Base-by-base conservation (phyloP, 2,888 invertebrate species). In the Nemoura dubitans region DNA sequence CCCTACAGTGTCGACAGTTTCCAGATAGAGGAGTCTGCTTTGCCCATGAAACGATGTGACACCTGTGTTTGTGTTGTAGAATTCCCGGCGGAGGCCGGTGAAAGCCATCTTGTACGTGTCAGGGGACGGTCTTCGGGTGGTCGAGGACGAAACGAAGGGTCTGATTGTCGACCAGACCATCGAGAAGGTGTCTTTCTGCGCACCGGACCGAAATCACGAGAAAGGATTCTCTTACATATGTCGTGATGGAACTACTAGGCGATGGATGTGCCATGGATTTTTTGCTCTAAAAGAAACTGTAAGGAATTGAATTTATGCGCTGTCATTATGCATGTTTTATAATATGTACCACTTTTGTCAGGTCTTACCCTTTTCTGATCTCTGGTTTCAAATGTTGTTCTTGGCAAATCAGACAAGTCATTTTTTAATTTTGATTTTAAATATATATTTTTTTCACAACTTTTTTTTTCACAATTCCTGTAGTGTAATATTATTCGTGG, bases 221-320 rank as follows among this genome's bases (percentile, higher is more conserved):
- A 95, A 98, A 89, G 99, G 99, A 27, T 99, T 98, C 93, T 99
- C 99, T 88, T 99, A 99, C 93, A 99, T 99, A 89, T 99, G 99
- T 91, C 95, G 99, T 87, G 99, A 99, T 92, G 99, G 99, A 87
- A 98, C 99, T 21, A 99, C 99, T 0, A 94, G 99, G 6, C 95
- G 99, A 26, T 99, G 99, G 99, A 99, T 99, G 98, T 99, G 99
- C 91, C 99, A 99, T 92, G 99, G 99, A 76, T 99, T 99, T 92
- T 93, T 98, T 89, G 98, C 99, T 85, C 94, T 97, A 86, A 97
- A 98, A 91, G 99, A 99, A 92, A 96, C 98, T 89, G 95, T 95
- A 91, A 93, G 93, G 90, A 88, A n/a, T n/a, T n/a, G n/a, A n/a
- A n/a, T n/a, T n/a, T n/a, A n/a, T n/a, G n/a, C n/a, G 14, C 21